A percentile compares a stretch with the other conserved stretches of the same genome.
phyloP scores from a whole-genome alignment of 2,797 vertebrate species.

The Salarias fasciatus region DNA sequence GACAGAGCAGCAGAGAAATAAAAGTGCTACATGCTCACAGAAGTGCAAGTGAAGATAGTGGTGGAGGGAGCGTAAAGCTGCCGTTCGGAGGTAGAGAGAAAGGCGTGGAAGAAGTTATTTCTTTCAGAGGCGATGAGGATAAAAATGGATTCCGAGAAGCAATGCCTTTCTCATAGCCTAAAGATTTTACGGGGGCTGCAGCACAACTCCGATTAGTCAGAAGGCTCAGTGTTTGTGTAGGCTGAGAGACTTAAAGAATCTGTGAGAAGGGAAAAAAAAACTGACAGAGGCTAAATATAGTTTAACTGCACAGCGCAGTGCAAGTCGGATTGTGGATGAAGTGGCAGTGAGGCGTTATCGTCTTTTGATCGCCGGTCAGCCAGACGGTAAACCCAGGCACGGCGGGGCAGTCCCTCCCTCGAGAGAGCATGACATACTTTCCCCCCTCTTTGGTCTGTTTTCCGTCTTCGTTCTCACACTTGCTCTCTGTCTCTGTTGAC shows the following conservation, averaged over 20 bases:
- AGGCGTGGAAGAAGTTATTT: slow-evolving; percentile 26
- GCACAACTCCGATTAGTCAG: slow-evolving; percentile 14
- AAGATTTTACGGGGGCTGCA: slow-evolving; percentile 29
- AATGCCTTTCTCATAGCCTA: neutral
- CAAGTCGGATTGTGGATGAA: slow-evolving; percentile 18
- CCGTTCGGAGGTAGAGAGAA: slow-evolving; percentile 44
- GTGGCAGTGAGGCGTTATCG: slow-evolving; percentile 26
- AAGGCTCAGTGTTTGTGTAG: slow-evolving; percentile 18
- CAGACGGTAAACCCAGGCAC: slow-evolving; percentile 36
- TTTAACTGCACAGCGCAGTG: slow-evolving; percentile 16
- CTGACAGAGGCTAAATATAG: slow-evolving; percentile 12
- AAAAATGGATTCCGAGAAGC: slow-evolving; percentile 33
- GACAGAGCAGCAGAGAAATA: no score
- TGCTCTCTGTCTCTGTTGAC: slow-evolving; percentile 60
- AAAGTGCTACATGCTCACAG: slow-evolving; percentile 20
- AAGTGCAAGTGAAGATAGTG: slow-evolving; percentile 28
- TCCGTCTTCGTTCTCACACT: slow-evolving; percentile 55
- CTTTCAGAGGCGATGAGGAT: slow-evolving; percentile 36
- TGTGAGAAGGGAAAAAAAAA: slow-evolving; percentile 3
- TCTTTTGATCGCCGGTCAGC: slow-evolving; percentile 53
- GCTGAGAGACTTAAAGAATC: slow-evolving; percentile 25
- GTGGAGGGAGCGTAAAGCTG: slow-evolving; percentile 37
- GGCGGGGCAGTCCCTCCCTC: slow-evolving; percentile 35
- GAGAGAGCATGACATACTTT: slow-evolving; percentile 60
- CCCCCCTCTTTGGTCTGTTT: slow-evolving; percentile 55